These are phyloP conservation scores for Microhierax caerulescens DNA, from an alignment of 2,797 vertebrate genomes.

Conservation along the genomic window DNA sequence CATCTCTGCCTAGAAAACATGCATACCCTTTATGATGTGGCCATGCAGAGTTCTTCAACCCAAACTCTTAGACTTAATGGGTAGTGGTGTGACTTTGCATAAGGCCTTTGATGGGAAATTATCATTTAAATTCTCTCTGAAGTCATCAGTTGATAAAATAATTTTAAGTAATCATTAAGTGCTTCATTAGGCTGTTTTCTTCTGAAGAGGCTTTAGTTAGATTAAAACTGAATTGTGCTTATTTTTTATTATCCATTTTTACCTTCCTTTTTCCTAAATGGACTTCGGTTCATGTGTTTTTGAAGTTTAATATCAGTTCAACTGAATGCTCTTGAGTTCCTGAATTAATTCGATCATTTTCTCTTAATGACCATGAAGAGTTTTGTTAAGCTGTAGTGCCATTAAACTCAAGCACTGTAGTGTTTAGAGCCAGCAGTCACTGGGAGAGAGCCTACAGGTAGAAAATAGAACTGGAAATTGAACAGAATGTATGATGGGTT, in stretches of 20 bases:
- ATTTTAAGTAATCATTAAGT: conserved; percentile 52
- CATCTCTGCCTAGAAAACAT: neutral
- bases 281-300: conserved; percentile 35
- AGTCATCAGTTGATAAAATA: conserved; percentile 47
- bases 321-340: conserved; percentile 26
- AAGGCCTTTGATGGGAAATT: neutral
- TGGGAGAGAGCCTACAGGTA: conserved; percentile 9
- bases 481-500: neutral
- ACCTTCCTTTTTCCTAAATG: conserved; percentile 35
- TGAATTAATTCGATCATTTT: conserved; percentile 68
- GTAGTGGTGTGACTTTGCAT: neutral
- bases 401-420: conserved; percentile 28
- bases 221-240: conserved; percentile 22
- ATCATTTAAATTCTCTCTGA: conserved; percentile 10
- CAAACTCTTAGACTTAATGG: neutral
- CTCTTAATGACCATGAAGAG: conserved; percentile 60
- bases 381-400: conserved; percentile 48
- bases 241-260: conserved; percentile 38
- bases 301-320: conserved; percentile 41
- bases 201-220: neutral
- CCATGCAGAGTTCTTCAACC: neutral
- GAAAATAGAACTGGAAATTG: conserved; percentile 13
- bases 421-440: neutral
- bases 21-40: neutral
- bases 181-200: conserved; percentile 62